Evolutionary conservation across 1,140 invertebrate species (phyloP).

Genomic region (Asobara japonica): DNA sequence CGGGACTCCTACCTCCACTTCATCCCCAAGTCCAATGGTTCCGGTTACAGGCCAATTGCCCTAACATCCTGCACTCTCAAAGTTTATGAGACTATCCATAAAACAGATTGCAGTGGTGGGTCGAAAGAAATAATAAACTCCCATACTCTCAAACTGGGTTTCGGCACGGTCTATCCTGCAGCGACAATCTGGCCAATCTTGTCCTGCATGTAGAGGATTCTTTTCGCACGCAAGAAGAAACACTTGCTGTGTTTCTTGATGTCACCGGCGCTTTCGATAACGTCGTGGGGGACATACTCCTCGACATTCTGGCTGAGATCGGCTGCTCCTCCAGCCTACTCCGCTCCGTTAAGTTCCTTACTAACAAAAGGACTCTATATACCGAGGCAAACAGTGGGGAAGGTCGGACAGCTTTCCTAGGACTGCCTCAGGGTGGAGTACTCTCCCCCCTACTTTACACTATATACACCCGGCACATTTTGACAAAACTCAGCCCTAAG

Average conservation of each 20-base stretch:
- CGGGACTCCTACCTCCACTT: constrained; percentile 24
- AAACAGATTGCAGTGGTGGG: constrained; percentile 33
- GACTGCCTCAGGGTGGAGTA: constrained; percentile 33
- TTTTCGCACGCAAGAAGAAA: constrained; percentile 18
- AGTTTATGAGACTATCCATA: constrained; percentile 28
- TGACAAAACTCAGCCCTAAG: not conserved
- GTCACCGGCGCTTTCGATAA: constrained; percentile 31
- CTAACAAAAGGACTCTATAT: constrained; percentile 1
- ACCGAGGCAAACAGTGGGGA: not conserved
- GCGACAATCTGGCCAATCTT: constrained; percentile 25
- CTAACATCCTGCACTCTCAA: constrained; percentile 29
- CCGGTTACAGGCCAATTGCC: constrained; percentile 13
- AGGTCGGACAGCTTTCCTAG: constrained; percentile 9
- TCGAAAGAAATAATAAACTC: constrained; percentile 12
- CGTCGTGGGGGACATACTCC: constrained; percentile 17
- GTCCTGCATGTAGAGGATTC: constrained; percentile 20
- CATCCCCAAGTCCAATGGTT: not conserved
- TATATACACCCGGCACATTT: not conserved
- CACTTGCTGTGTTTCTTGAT: constrained; percentile 23
- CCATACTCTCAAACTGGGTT: constrained; percentile 22
- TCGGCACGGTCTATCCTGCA: constrained; percentile 24
- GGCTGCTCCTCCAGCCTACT: constrained; percentile 19
- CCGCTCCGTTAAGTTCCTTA: constrained; percentile 18
- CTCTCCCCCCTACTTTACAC: constrained; percentile 21
- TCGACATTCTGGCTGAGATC: constrained; percentile 23